Percentiles rank a stretch among this genome's conserved stretches.
Evolutionary conservation across 2,113 vertebrate genomes (phyloP).

Genomic region (Myrmecophaga tridactyla): DNA sequence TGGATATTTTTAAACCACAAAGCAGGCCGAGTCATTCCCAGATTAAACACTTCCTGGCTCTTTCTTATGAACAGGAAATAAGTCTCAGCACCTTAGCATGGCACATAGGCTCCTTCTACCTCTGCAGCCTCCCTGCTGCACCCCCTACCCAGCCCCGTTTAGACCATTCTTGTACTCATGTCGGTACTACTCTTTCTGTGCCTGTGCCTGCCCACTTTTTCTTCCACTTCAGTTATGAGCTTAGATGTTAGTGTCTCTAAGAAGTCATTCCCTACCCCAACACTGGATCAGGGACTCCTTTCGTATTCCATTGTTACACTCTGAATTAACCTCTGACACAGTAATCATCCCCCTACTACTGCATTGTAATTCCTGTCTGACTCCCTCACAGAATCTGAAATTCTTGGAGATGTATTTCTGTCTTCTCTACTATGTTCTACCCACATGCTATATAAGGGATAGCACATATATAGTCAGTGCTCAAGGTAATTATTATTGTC

Average conservation of each 20-base stretch:
- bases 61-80: neutral
- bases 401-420: neutral
- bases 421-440: neutral
- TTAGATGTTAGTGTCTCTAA: neutral
- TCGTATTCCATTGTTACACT: neutral
- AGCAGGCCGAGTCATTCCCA: neutral
- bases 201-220: neutral
- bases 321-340: rapidly evolving
- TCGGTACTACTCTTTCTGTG: neutral
- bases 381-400: neutral
- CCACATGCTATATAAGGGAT: neutral
- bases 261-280: neutral
- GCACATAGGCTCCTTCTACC: neutral
- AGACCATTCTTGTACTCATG: neutral
- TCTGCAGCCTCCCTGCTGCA: neutral
- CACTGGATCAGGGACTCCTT: too few relatives aligned
- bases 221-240: neutral
- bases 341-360: neutral
- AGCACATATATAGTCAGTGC: neutral
- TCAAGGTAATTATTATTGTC: neutral
- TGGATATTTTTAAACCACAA: neutral
- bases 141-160: neutral
- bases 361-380: neutral
- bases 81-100: neutral
- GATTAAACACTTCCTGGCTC: neutral